A percentile compares a stretch with the other conserved stretches of the same genome.
These are phyloP conservation scores for Melanotaenia boesemani DNA, from an alignment of 2,797 vertebrate genomes.

Conservation along the genomic window DNA sequence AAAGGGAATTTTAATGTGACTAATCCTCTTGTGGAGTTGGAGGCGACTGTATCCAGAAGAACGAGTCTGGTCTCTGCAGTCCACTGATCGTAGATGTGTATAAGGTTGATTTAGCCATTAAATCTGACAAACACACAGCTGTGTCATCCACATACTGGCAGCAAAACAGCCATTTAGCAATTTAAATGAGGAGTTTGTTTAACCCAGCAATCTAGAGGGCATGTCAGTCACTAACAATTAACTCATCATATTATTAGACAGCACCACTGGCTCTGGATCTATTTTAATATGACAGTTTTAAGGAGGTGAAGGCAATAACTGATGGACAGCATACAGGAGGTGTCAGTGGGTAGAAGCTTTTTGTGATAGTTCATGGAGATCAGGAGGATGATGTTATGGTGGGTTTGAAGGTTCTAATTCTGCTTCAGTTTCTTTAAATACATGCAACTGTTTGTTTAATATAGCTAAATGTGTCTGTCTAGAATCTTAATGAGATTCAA, in stretches of 20 bases:
- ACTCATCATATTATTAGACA: constrained; percentile 38
- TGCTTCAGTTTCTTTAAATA: constrained; percentile 59
- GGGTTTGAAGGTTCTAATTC: constrained; percentile 23
- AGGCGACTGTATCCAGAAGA: constrained; percentile 20
- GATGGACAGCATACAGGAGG: constrained; percentile 24
- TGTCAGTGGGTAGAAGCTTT: constrained; percentile 29
- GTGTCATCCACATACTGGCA: constrained; percentile 51
- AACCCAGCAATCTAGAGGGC: constrained; percentile 63
- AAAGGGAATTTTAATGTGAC: constrained; percentile 48
- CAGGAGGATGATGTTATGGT: constrained; percentile 20
- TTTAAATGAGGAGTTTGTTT: constrained; percentile 61
- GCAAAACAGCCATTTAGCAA: constrained; percentile 65
- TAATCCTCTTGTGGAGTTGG: constrained; percentile 43
- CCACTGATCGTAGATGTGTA: constrained; percentile 32
- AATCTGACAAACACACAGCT: constrained; percentile 57
- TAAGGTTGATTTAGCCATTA: constrained; percentile 42
- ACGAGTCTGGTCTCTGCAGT: constrained; percentile 11
- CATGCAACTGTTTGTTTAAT: constrained; percentile 82
- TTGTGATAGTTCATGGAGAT: constrained; percentile 45
- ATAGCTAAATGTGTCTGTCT: constrained; percentile 62
- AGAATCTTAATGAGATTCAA: constrained; percentile 76
- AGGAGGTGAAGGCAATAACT: constrained; percentile 32
- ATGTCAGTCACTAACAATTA: constrained; percentile 68
- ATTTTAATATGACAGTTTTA: constrained; percentile 22
- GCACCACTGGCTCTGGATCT: constrained; percentile 29